Percentiles rank a stretch among this genome's conserved stretches.
Evolutionary conservation across 2,113 vertebrate genomes (phyloP).

Genomic region (Boulengeromyrus knoepffleri): DNA sequence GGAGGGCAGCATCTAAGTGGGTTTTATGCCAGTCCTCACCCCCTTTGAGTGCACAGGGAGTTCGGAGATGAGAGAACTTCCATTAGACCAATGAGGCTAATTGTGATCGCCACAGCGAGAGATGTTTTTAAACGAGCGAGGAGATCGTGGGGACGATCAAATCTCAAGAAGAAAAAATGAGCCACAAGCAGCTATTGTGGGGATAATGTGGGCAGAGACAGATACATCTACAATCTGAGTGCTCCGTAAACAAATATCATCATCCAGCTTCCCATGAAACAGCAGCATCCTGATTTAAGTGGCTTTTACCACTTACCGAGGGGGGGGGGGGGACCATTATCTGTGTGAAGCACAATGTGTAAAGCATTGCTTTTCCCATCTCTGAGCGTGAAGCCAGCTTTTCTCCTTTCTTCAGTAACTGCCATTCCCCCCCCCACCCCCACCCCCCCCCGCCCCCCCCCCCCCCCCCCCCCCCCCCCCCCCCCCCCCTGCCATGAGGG

Average conservation of each 20-base stretch:
- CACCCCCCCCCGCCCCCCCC: too few species aligned
- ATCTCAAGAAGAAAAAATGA: background rate
- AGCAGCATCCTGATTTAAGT: background rate
- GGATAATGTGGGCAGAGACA: background rate
- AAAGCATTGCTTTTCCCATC: background rate
- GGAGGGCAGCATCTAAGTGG: background rate
- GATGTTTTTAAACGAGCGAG: background rate
- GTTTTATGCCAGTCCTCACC: background rate
- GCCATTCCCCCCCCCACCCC: too few species aligned
- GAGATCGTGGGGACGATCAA: background rate
- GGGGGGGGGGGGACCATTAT: background rate
- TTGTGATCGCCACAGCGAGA: background rate
- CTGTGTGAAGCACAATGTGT: background rate
- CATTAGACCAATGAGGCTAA: background rate
- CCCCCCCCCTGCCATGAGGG: background rate
- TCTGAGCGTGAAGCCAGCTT: background rate
- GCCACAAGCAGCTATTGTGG: background rate
- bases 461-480: background rate
- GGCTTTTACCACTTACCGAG: background rate
- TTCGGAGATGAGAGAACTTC: background rate
- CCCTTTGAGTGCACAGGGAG: background rate
- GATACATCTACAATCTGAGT: background rate
- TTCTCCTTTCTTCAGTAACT: too few species aligned
- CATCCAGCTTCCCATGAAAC: background rate
- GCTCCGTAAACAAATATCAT: background rate